These are phyloP conservation scores for Beroe forskalii DNA, from an alignment of 37 sponge, comb jelly and placozoan genomes.

Conservation along the genomic window DNA sequence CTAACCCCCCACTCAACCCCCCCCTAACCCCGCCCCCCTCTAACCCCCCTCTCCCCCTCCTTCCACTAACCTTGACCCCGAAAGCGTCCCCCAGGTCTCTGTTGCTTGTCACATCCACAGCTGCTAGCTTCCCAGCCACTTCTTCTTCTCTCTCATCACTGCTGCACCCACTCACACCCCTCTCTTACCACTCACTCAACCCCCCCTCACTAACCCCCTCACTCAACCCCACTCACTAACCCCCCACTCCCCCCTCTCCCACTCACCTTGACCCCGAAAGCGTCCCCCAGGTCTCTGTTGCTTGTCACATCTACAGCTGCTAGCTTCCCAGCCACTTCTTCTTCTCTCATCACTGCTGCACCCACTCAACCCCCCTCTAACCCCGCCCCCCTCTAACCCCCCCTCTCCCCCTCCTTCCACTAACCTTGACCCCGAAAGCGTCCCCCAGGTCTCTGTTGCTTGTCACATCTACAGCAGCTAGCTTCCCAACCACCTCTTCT, in stretches of 20 bases:
- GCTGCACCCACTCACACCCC: too few relatives aligned
- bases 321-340: slow-evolving; percentile 70
- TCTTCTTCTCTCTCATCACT: too few relatives aligned
- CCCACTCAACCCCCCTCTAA: too few relatives aligned
- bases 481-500: slow-evolving; percentile 68
- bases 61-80: slow-evolving; percentile 73
- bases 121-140: slow-evolving; percentile 76
- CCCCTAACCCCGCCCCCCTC: too few relatives aligned
- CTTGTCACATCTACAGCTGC: slow-evolving; percentile 88
- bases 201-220: too few relatives aligned
- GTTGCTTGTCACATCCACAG: slow-evolving; percentile 83
- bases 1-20: too few relatives aligned
- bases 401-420: too few relatives aligned
- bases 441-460: slow-evolving; percentile 69
- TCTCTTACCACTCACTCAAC: too few relatives aligned
- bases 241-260: too few relatives aligned
- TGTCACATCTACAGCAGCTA: slow-evolving; percentile 91
- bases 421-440: slow-evolving; percentile 74
- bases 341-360: slow-evolving; percentile 78
- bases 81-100: slow-evolving; percentile 69
- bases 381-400: too few relatives aligned
- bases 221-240: too few relatives aligned
- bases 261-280: slow-evolving; percentile 74
- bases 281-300: slow-evolving; percentile 69
- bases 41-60: too few relatives aligned